These are phyloP conservation scores for Gryon sp. DNA, from an alignment of 1,140 invertebrate species.

Conservation along the genomic window DNA sequence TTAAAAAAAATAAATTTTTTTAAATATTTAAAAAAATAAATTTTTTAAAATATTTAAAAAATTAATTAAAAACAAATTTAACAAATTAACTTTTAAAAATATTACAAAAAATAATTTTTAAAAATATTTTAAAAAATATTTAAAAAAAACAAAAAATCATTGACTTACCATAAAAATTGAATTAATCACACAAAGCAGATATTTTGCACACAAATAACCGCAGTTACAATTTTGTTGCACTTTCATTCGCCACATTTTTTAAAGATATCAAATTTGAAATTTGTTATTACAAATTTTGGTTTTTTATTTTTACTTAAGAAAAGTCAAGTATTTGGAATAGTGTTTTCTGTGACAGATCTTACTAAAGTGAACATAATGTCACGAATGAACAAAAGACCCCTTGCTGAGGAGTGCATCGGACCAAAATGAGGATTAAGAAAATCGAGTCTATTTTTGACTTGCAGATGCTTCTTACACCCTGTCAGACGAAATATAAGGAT, in stretches of 20 bases:
- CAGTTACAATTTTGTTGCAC: conserved; percentile 81
- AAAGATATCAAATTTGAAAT: neutral
- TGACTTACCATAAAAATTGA: conserved; percentile 91
- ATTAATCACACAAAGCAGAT: conserved; percentile 89
- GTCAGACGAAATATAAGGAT: conserved; percentile 20
- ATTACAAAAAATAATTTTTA: neutral
- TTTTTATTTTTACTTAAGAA: no score
- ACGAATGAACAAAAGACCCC: conserved; percentile 43
- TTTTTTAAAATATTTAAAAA: no score
- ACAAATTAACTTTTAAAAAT: no score
- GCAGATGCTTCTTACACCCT: conserved; percentile 42
- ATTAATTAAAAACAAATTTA: no score
- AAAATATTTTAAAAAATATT: neutral
- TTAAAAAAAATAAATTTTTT: no score
- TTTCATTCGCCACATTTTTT: conserved; percentile 79
- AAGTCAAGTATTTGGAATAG: neutral
- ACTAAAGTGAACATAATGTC: conserved; percentile 25
- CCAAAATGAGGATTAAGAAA: conserved; percentile 54
- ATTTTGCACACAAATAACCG: conserved; percentile 85
- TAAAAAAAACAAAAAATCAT: neutral
- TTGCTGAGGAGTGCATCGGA: conserved; percentile 58
- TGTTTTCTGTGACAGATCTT: conserved; percentile 5
- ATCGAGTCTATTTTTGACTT: conserved; percentile 51
- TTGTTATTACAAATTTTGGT: neutral
- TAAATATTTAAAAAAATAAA: no score